These are phyloP conservation scores for Callaeas wilsoni DNA, from an alignment of 2,113 vertebrate species.

Conservation along the genomic window DNA sequence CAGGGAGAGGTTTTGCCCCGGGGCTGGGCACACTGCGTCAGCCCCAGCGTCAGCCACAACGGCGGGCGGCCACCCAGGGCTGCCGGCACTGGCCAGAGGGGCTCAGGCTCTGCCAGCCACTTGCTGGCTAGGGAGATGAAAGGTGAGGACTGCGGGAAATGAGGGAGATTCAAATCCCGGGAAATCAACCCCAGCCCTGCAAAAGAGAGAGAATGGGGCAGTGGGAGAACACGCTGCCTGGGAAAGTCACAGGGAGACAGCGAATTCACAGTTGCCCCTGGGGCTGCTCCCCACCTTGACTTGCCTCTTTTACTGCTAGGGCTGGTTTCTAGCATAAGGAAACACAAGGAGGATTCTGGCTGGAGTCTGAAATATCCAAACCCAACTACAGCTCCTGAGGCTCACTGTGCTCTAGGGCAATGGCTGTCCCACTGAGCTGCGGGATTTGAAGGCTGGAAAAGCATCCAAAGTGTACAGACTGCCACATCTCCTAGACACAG, in stretches of 20 bases:
- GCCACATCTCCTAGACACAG: not conserved
- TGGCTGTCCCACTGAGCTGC: not conserved
- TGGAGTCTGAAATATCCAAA: not conserved
- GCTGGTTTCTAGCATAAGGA: not conserved
- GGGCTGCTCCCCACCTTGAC: not conserved
- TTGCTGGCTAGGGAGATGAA: not conserved
- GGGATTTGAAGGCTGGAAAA: not conserved
- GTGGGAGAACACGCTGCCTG: not conserved
- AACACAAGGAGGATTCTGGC: not conserved
- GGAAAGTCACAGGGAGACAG: not conserved
- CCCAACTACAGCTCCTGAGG: not conserved
- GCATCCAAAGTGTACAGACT: not conserved
- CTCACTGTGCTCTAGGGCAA: not conserved
- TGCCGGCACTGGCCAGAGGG: not conserved
- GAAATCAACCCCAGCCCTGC: not conserved
- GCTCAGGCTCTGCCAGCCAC: not conserved
- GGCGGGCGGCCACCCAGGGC: accelerated
- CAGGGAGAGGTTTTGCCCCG: accelerated
- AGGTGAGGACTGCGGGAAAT: not conserved
- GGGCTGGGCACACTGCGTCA: not conserved
- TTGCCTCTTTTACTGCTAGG: not conserved
- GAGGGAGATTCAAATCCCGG: not conserved
- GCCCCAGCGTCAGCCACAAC: not conserved
- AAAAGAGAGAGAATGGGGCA: not conserved
- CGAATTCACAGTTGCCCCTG: not conserved